Evolutionary conservation across 2,888 invertebrate genomes (phyloP).

Genomic region (Dorcus hopei): DNA sequence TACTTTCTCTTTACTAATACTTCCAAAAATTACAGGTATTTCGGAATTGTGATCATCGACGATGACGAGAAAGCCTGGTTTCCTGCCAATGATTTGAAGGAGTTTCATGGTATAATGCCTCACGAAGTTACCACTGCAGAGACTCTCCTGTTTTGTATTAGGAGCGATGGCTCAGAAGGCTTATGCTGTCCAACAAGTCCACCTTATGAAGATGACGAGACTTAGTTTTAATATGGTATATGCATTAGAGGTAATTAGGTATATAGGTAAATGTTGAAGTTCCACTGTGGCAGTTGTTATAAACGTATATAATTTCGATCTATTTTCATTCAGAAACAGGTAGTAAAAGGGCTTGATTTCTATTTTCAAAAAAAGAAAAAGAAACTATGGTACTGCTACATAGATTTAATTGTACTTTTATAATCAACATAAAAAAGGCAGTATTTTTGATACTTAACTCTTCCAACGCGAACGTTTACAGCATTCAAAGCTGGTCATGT

Average conservation of each 20-base stretch:
- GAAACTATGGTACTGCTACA: too few species aligned
- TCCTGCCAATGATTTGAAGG: constrained; percentile 81
- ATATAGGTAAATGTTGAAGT: not conserved
- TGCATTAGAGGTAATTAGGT: not conserved
- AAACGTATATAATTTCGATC: too few species aligned
- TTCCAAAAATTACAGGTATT: constrained; percentile 58
- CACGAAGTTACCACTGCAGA: constrained; percentile 77
- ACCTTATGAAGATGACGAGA: constrained; percentile 51
- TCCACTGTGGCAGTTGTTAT: too few species aligned
- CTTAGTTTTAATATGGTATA: constrained; percentile 16
- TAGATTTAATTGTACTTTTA: too few species aligned
- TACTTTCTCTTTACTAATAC: not conserved
- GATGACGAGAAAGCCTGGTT: constrained; percentile 93
- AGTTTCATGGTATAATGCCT: constrained; percentile 85
- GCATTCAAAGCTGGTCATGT: not conserved
- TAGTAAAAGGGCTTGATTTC: too few species aligned
- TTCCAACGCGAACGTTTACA: too few species aligned
- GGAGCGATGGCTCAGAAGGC: constrained; percentile 78
- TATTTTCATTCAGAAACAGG: too few species aligned
- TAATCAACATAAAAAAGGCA: too few species aligned
- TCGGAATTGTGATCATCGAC: constrained; percentile 76
- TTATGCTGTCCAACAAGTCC: constrained; percentile 74
- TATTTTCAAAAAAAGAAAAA: too few species aligned
- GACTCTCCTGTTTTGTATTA: constrained; percentile 77
- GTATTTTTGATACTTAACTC: too few species aligned